Evolutionary conservation across 1,140 invertebrate genomes (phyloP).

Genomic region (Oreohelix idahoensis): DNA sequence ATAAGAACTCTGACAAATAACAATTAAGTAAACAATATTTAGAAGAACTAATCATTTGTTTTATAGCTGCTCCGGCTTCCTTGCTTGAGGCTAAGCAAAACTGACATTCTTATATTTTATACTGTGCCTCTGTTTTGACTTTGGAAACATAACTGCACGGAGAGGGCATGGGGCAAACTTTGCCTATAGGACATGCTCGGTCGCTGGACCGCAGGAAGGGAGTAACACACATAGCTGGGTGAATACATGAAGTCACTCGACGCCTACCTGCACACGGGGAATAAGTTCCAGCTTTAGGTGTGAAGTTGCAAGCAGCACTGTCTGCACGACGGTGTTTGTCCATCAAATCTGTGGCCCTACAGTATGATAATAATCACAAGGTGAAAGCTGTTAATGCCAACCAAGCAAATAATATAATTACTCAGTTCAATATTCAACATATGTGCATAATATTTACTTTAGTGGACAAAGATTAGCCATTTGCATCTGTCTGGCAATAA

Average conservation of each 20-base stretch:
- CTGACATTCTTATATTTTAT: not conserved
- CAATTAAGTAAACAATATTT: too few relatives aligned
- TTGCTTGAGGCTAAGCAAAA: too few relatives aligned
- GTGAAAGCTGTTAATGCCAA: too few relatives aligned
- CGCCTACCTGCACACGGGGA: slow-evolving; percentile 23
- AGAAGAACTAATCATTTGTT: too few relatives aligned
- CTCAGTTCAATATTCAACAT: too few relatives aligned
- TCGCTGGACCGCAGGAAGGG: not conserved
- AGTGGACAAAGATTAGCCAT: too few relatives aligned
- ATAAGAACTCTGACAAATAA: too few relatives aligned
- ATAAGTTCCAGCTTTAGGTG: not conserved
- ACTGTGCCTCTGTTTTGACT: not conserved
- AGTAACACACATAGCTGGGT: not conserved
- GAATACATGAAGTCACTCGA: not conserved
- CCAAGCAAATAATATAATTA: too few relatives aligned
- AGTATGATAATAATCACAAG: not conserved
- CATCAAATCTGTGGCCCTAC: slow-evolving; percentile 38
- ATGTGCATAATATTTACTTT: too few relatives aligned
- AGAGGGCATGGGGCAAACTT: slow-evolving; percentile 5
- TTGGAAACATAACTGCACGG: not conserved
- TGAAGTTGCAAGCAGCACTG: not conserved
- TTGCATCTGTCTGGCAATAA: too few relatives aligned
- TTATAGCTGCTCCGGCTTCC: too few relatives aligned
- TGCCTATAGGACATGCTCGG: slow-evolving; percentile 7
- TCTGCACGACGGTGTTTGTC: slow-evolving; percentile 20